Evolutionary conservation across 2,113 vertebrate species (phyloP), one percentile per base, ranked within the genome.

Genomic region (Reinhardtius hippoglossoides): DNA sequence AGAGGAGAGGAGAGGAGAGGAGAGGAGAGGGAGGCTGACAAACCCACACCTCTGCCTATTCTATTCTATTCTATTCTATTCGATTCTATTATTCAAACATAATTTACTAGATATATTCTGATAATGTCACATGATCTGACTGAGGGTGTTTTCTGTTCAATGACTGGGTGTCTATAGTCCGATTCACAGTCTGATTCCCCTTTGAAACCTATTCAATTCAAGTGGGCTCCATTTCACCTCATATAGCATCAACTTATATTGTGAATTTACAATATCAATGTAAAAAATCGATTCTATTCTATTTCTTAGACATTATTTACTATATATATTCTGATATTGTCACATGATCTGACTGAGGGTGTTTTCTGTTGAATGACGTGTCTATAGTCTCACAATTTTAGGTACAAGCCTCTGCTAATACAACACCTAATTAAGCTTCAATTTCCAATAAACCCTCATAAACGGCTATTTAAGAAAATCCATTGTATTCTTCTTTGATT

Each of bases 1-100:
- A 27, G 27, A 27, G 27, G 26, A 27, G 26, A 27, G 26, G 27
- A 27, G 27, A 27, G 27, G 27, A 27, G 48, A 44, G 13, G 42
- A 44, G 42, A 15, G 16, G 48, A 20, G 48, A 31, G 31, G 31
- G 31, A 31, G 6, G 31, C 6, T 7, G 6, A 20, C 50, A 20
- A 21, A 54, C 50, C 50, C 48, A 23, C 1, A 66, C 37, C 66
- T 21, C 44, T 35, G 20, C 14, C 23, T 82, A 2, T 48, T 63
- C 64, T 61, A 26, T 35, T 65, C 23, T 31, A 35, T 57, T 72
- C 66, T 55, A 2, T 48, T 67, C 64, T 62, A 26, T 37, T 65
- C 50, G 54, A 9, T 56, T 73, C 23, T 31, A 35, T 59, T 40
- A 9, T 40, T n/a, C 12, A 8, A 15, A 18, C 46, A 50, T 18